Conservation (phyloP, 2,113 vertebrate genomes). For the Poicephalus meyeri region DNA sequence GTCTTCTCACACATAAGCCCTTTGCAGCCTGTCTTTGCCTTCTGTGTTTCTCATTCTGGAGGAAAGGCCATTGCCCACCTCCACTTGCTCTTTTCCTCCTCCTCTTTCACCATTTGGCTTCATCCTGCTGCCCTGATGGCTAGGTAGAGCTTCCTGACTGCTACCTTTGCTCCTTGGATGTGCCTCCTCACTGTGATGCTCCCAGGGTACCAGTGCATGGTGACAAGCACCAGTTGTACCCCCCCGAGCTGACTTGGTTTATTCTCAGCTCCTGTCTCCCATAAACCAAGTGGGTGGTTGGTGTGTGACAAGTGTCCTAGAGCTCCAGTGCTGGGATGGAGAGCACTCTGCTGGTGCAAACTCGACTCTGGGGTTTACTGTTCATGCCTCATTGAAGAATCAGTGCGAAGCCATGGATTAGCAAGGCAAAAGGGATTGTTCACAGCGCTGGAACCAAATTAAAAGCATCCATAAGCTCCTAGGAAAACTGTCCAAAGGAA, state of each 20-base stretch:
- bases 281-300: neutral
- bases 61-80: neutral
- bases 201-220: fast-evolving
- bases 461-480: neutral
- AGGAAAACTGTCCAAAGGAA: neutral
- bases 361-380: neutral
- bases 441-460: neutral
- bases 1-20: neutral
- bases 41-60: neutral
- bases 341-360: neutral
- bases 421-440: neutral
- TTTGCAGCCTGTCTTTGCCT: neutral
- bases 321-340: neutral
- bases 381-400: neutral
- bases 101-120: neutral
- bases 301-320: neutral
- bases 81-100: neutral
- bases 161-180: neutral
- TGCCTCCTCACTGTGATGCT: neutral
- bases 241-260: neutral
- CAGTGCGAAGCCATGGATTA: neutral
- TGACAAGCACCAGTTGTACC: neutral
- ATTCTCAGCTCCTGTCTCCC: neutral
- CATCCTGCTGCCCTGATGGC: neutral
- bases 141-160: neutral